A percentile compares a stretch with the other conserved stretches of the same genome.
Conservation (phyloP, 2,113 vertebrate species). For the Zeus faber region DNA sequence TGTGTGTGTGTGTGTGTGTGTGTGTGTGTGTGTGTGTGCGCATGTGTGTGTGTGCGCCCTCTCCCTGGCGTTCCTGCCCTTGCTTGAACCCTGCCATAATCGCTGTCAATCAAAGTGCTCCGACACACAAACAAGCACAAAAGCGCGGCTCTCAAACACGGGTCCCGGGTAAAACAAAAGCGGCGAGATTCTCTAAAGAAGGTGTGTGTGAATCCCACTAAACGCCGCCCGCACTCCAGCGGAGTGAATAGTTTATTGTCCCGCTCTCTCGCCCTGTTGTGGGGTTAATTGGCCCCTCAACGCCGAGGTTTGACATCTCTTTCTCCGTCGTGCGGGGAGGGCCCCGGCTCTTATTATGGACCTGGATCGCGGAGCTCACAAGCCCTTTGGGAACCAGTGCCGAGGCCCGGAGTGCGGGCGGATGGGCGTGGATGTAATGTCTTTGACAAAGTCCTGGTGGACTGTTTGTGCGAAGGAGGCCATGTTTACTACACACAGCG, state of each 20-base stretch:
- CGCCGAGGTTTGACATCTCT: slow-evolving; percentile 36
- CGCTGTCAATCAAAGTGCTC: slow-evolving; percentile 58
- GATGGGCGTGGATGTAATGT: not conserved
- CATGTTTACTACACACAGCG: slow-evolving; percentile 47
- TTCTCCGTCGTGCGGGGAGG: slow-evolving; percentile 7
- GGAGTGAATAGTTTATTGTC: slow-evolving; percentile 50
- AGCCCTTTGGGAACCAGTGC: not conserved
- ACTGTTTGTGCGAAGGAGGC: slow-evolving; percentile 1
- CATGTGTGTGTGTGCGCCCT: not conserved
- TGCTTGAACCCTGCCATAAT: slow-evolving; percentile 45
- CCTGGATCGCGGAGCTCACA: slow-evolving; percentile 18
- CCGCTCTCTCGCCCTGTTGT: slow-evolving; percentile 27
- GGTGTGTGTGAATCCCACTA: slow-evolving; percentile 28
- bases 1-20: slow-evolving; percentile 6
- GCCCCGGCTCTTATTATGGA: slow-evolving; percentile 1
- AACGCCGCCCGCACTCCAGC: slow-evolving; percentile 1
- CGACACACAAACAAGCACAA: slow-evolving; percentile 55
- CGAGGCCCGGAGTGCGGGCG: slow-evolving; percentile 11
- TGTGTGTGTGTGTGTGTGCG: not conserved
- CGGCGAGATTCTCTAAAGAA: slow-evolving; percentile 2
- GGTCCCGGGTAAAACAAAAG: slow-evolving; percentile 41
- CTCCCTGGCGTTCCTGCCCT: slow-evolving; percentile 19
- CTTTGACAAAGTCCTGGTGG: not conserved
- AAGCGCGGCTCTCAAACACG: slow-evolving; percentile 20
- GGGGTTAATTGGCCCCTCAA: slow-evolving; percentile 54